These are phyloP conservation scores for Micrasema minimum DNA, from an alignment of 1,140 invertebrate genomes.

Conservation along the genomic window DNA sequence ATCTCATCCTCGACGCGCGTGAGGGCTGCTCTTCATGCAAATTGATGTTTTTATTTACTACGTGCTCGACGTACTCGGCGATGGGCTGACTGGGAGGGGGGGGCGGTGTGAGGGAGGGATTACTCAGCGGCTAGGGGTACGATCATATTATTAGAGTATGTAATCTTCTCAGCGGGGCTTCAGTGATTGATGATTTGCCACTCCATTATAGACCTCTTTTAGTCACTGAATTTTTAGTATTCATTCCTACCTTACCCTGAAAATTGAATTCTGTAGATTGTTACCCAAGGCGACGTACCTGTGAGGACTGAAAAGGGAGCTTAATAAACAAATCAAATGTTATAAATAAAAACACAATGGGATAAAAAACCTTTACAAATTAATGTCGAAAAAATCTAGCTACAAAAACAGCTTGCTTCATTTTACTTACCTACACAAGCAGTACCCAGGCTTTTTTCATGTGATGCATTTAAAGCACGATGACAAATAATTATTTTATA, in stretches of 20 bases:
- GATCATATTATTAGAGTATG: conserved; percentile 34
- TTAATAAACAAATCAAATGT: no score
- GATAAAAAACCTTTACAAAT: no score
- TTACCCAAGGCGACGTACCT: no score
- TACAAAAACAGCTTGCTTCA: no score
- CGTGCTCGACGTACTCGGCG: conserved; percentile 8
- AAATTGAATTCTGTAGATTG: conserved; percentile 32
- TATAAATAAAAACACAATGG: no score
- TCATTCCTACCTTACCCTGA: conserved; percentile 8
- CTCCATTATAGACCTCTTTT: conserved; percentile 31
- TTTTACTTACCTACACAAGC: no score
- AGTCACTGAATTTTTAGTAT: conserved; percentile 15
- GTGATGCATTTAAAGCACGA: no score
- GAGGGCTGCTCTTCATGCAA: conserved; percentile 37
- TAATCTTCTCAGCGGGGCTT: conserved; percentile 33
- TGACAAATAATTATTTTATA: no score
- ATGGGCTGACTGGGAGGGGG: neutral
- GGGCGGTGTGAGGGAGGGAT: neutral
- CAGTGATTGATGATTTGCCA: conserved; percentile 37
- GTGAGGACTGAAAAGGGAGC: no score
- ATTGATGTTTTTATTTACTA: conserved; percentile 45
- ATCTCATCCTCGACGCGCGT: conserved; percentile 5
- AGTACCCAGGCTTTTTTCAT: no score
- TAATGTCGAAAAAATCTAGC: no score
- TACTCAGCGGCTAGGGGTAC: neutral